Evolutionary conservation across 1,140 invertebrate species (phyloP).

Genomic region (Callitettix versicolor): DNA sequence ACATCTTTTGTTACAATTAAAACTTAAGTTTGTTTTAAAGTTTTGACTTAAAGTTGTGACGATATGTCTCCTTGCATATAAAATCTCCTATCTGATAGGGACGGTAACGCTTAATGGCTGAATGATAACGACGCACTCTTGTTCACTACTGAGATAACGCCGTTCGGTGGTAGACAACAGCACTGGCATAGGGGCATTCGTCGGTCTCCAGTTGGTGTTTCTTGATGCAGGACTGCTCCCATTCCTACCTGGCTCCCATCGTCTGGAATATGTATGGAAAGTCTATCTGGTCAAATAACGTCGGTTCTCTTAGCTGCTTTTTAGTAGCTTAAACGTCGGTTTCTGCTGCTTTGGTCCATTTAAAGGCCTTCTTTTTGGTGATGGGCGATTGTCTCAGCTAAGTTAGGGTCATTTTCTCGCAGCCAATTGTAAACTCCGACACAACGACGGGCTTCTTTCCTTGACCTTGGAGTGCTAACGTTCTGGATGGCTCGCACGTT

Average conservation of each 20-base stretch:
- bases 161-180: neutral
- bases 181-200: neutral
- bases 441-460: slow-evolving; percentile 19
- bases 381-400: slow-evolving; percentile 22
- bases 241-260: too few relatives aligned
- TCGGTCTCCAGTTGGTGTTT: too few relatives aligned
- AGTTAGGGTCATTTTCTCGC: slow-evolving; percentile 30
- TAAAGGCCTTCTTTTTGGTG: slow-evolving; percentile 23
- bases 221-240: too few relatives aligned
- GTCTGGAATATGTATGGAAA: neutral
- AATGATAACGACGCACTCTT: slow-evolving; percentile 35
- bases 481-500: slow-evolving; percentile 26
- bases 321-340: too few relatives aligned
- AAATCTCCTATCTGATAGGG: slow-evolving; percentile 26
- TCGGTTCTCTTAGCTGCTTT: too few relatives aligned
- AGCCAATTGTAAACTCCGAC: slow-evolving; percentile 30
- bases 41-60: too few relatives aligned
- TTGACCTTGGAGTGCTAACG: slow-evolving; percentile 26
- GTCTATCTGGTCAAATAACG: too few relatives aligned
- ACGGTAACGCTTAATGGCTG: slow-evolving; percentile 31
- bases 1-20: too few relatives aligned
- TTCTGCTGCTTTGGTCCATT: slow-evolving; percentile 3
- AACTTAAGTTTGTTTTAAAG: too few relatives aligned
- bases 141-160: slow-evolving; percentile 25
- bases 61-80: too few relatives aligned